Percentiles rank a stretch among this genome's conserved stretches.
These are phyloP conservation scores for Hiodon tergisus DNA, from an alignment of 2,113 vertebrate species.

Conservation along the genomic window DNA sequence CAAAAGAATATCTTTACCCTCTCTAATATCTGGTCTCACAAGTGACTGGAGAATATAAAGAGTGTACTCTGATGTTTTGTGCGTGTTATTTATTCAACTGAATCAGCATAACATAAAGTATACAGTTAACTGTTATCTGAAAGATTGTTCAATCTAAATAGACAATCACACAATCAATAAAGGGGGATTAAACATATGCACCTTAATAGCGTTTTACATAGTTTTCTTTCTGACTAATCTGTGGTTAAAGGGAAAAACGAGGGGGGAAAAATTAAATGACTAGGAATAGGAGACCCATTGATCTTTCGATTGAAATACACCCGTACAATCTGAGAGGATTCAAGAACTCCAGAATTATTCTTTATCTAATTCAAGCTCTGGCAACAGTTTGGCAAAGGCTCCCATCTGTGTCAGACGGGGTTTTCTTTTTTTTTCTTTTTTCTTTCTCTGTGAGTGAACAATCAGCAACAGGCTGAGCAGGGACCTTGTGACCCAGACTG, in stretches of 20 bases:
- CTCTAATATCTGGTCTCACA: too few relatives aligned
- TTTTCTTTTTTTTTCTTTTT: background rate
- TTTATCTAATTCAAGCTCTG: slow-evolving; percentile 14
- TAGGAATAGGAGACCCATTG: background rate
- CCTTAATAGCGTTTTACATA: too few relatives aligned
- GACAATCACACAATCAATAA: too few relatives aligned
- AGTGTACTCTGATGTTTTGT: too few relatives aligned
- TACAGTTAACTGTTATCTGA: too few relatives aligned
- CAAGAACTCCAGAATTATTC: background rate
- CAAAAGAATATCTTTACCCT: too few relatives aligned
- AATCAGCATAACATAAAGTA: too few relatives aligned
- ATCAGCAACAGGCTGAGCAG: slow-evolving; percentile 29
- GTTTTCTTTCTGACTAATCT: too few relatives aligned
- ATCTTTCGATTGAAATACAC: background rate
- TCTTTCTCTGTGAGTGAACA: slow-evolving; percentile 19
- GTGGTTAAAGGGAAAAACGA: background rate
- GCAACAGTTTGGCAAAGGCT: slow-evolving; percentile 23
- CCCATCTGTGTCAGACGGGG: slow-evolving; percentile 25
- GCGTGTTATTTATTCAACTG: too few relatives aligned
- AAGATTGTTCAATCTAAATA: too few relatives aligned
- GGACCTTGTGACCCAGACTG: slow-evolving; percentile 30
- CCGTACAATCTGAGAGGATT: slow-evolving; percentile 9
- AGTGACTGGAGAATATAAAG: too few relatives aligned
- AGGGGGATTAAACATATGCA: too few relatives aligned
- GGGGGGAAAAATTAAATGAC: background rate